Evolutionary conservation across 2,113 vertebrate genomes (phyloP), one percentile per base, ranked within the genome.

Genomic region (Capreolus pygargus): DNA sequence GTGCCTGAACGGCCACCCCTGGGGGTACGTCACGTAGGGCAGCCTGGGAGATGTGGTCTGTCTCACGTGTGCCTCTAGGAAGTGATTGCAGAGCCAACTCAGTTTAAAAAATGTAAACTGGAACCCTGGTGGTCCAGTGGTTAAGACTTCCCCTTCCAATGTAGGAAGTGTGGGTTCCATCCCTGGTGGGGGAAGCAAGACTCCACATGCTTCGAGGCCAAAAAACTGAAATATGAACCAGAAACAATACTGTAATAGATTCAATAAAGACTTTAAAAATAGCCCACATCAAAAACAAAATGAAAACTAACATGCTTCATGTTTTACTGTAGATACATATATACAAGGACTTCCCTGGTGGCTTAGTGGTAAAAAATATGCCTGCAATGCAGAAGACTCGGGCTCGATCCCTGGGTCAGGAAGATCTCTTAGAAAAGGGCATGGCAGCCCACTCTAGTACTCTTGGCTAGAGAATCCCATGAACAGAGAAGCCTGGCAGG

Each of bases 1-100:
- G 67, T 12, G 67, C 30, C 91, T 5, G 3, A 28, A 5, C 33
- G 23, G 58, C 47, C 23, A 11, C 9, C 4, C 52, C 28, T 13
- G 30, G 3, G 8, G 50, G 67, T 13, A 5, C 4, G 23, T 55
- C 39, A 1, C 21, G 0, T 7, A 3, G 2, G 9, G 33, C 89
- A 25, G 50, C 39, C 36, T 83, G 19, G 30, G 5, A 12, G 50
- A 47, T 10, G 2, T 33, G 3, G 17, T 64, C 33, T 25, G 47
- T 19, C 6, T 17, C 8, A 15, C 7, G 7, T 5, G 1, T 13
- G 52, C 55, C 30, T 50, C 43, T 58, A 45, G 57, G 11, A 25
- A 57, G 61, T 2, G 27, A 47, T 9, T 36, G 30, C 43, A 27
- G 0, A 30, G 33, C 47, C 47, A 82, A 17, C 28, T 14, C 2